Percentiles rank a stretch among this genome's conserved stretches.
Evolutionary conservation across 2,797 vertebrate species (phyloP).

Genomic region (Poliocrania exsul): DNA sequence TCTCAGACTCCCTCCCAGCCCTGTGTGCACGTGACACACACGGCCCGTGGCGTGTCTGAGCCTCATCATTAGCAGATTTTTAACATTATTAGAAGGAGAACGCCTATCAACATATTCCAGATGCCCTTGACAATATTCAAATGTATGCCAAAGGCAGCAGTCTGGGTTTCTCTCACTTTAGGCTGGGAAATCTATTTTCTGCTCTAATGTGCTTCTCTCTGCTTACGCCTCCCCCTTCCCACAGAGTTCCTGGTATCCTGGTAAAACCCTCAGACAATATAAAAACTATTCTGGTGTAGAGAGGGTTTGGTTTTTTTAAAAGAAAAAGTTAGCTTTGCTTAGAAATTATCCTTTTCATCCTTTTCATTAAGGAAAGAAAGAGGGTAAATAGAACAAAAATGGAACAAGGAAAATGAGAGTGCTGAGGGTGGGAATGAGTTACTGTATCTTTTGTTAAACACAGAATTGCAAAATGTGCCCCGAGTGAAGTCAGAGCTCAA

Average conservation of each 20-base stretch:
- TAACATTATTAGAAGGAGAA: background rate
- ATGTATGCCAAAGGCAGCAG: constrained; percentile 7
- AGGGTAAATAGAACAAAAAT: background rate
- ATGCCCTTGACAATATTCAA: constrained; percentile 46
- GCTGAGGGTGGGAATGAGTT: background rate
- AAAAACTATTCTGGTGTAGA: background rate
- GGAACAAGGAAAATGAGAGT: background rate
- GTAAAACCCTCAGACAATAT: background rate
- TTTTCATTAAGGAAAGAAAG: background rate
- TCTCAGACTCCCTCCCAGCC: background rate
- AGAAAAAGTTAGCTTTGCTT: background rate
- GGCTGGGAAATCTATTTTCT: constrained; percentile 57
- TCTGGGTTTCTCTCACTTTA: constrained; percentile 25
- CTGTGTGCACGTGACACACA: background rate
- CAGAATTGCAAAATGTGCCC: background rate
- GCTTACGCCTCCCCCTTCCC: background rate
- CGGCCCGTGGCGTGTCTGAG: background rate
- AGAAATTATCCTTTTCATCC: background rate
- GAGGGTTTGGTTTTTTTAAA: too few relatives aligned
- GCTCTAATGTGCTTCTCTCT: background rate
- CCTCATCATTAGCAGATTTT: background rate
- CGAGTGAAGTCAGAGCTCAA: background rate
- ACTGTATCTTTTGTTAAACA: background rate
- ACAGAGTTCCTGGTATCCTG: background rate
- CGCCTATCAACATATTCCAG: background rate